These are phyloP conservation scores for Semnornis frantzii DNA, from an alignment of 2,113 vertebrate species.

Conservation along the genomic window DNA sequence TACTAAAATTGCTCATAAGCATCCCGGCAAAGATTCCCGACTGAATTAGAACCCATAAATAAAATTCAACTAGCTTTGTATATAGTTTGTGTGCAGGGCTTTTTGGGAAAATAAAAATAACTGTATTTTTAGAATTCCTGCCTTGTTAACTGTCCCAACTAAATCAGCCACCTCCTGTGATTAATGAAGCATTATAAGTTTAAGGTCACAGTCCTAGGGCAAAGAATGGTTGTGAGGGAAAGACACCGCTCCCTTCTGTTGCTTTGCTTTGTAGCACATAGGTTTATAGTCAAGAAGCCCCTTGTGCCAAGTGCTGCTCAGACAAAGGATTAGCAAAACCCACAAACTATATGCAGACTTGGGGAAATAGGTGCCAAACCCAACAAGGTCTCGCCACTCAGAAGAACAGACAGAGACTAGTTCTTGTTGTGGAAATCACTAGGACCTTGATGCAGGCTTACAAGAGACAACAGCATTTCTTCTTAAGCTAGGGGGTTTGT, in stretches of 20 bases:
- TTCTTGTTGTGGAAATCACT: not conserved
- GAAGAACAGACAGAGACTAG: not conserved
- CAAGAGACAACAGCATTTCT: not conserved
- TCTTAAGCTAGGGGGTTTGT: not conserved
- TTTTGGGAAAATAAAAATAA: too few species aligned
- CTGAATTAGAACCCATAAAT: too few species aligned
- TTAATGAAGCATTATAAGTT: not conserved
- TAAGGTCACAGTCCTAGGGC: not conserved
- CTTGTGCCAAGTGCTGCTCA: not conserved
- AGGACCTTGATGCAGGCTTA: not conserved
- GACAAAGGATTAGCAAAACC: not conserved
- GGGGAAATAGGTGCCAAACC: not conserved
- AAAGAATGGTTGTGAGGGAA: not conserved
- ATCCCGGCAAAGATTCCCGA: too few species aligned
- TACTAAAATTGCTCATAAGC: too few species aligned
- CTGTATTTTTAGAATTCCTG: too few species aligned
- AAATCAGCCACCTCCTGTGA: not conserved
- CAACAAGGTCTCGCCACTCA: not conserved
- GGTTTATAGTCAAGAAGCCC: rapidly evolving
- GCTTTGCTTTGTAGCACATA: not conserved
- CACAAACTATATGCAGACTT: not conserved
- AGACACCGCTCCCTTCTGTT: rapidly evolving
- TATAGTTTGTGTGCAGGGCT: too few species aligned
- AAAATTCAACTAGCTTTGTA: too few species aligned
- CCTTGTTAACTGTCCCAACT: too few species aligned